Percentiles rank a stretch among this genome's conserved stretches.
These are phyloP conservation scores for Thereuonema tuberculata DNA, from an alignment of 1,140 invertebrate species.

Conservation along the genomic window DNA sequence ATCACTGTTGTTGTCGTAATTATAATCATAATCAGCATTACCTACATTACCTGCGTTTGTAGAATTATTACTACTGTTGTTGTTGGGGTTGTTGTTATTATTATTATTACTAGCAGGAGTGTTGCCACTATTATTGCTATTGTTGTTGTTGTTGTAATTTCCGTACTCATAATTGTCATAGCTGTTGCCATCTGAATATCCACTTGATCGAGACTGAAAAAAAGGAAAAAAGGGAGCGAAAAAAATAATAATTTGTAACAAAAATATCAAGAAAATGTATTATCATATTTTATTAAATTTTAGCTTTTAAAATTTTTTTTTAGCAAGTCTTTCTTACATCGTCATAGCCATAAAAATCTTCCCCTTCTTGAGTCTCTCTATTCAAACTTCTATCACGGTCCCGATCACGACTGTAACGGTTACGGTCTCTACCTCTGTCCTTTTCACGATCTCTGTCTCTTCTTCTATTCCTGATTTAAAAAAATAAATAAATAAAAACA, in stretches of 20 bases:
- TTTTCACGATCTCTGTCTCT: slow-evolving; percentile 19
- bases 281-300: background rate
- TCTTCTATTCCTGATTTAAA: slow-evolving; percentile 9
- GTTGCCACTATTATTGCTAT: too few species aligned
- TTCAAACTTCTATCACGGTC: slow-evolving; percentile 11
- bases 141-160: background rate
- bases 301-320: background rate
- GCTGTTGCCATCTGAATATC: background rate
- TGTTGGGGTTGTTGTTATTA: too few species aligned
- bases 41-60: background rate
- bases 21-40: background rate
- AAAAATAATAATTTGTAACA: background rate
- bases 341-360: slow-evolving; percentile 1
- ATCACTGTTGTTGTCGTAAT: background rate
- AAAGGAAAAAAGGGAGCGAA: background rate
- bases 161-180: background rate
- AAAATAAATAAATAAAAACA: background rate
- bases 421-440: slow-evolving; percentile 6
- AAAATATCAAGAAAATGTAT: background rate
- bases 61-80: background rate
- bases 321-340: background rate
- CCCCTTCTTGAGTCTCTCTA: slow-evolving; percentile 6
- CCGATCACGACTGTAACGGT: slow-evolving; percentile 8
- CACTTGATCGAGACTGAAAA: background rate
- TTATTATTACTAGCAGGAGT: too few species aligned